Percentiles rank a stretch among this genome's conserved stretches.
These are phyloP conservation scores for Lasius platythorax DNA, from an alignment of 2,888 invertebrate species.

Conservation along the genomic window DNA sequence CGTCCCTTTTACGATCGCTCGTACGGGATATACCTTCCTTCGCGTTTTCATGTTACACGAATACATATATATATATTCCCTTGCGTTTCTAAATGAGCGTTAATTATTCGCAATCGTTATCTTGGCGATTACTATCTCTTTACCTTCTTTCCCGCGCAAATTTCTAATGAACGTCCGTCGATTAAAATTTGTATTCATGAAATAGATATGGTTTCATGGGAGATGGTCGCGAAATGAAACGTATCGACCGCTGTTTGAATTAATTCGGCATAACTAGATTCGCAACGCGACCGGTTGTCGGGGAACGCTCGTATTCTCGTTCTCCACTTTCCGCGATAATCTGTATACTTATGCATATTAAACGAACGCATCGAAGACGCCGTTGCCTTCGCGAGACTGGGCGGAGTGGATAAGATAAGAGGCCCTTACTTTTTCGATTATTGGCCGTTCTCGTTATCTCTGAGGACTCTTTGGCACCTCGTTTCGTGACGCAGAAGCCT, in stretches of 20 bases:
- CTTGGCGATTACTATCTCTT: not conserved
- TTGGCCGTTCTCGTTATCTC: conserved; percentile 40
- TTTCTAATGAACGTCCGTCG: not conserved
- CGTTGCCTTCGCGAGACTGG: conserved; percentile 19
- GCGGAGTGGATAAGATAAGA: conserved; percentile 44
- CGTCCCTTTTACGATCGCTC: conserved; percentile 55
- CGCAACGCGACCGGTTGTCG: conserved; percentile 23
- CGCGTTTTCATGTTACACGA: not conserved
- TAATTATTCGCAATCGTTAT: conserved; percentile 10
- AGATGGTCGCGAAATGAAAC: conserved; percentile 2
- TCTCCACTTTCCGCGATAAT: conserved; percentile 27
- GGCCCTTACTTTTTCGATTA: conserved; percentile 44
- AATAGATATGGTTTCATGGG: conserved; percentile 25
- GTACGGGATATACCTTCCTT: conserved; percentile 1
- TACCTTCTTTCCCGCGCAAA: not conserved
- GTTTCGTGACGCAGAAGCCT: conserved; percentile 38
- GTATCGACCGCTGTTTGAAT: not conserved
- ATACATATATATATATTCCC: not conserved
- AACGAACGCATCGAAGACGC: conserved; percentile 30
- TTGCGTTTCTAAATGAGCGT: not conserved
- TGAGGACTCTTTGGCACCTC: conserved; percentile 67
- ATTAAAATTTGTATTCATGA: conserved; percentile 19
- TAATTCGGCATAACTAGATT: conserved; percentile 24
- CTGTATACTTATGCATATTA: conserved; percentile 39
- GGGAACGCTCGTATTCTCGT: conserved; percentile 22